Evolutionary conservation across 2,797 vertebrate species (phyloP).

Genomic region (Sebastes elongatus): DNA sequence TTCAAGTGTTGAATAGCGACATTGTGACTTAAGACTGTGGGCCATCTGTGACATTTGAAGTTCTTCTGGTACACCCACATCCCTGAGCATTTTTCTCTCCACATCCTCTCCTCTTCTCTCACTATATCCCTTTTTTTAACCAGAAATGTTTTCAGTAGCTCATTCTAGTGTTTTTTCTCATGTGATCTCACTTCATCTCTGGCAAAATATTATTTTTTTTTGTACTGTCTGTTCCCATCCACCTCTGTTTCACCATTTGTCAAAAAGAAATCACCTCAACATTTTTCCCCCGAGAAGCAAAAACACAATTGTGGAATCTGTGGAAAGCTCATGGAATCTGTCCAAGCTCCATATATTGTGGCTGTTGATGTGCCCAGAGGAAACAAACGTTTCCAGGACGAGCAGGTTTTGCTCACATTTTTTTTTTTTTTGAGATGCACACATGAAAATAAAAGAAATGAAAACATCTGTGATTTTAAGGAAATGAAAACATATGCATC

Average conservation of each 20-base stretch:
- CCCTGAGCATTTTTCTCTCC: constrained; percentile 6
- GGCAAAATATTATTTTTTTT: not conserved
- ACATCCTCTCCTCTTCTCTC: not conserved
- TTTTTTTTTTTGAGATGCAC: not conserved
- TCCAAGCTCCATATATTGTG: not conserved
- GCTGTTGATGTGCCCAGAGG: not conserved
- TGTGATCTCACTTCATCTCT: not conserved
- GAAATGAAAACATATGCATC: not conserved
- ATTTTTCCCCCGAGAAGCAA: not conserved
- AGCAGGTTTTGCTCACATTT: not conserved
- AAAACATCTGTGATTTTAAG: constrained; percentile 6
- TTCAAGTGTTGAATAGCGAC: not conserved
- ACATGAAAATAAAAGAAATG: not conserved
- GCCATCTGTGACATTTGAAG: constrained; percentile 31
- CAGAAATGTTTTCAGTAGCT: not conserved
- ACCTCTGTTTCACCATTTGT: not conserved
- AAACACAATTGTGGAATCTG: not conserved
- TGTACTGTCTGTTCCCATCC: not conserved
- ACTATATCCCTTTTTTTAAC: not conserved
- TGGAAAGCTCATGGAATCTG: not conserved
- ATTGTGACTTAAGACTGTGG: constrained; percentile 16
- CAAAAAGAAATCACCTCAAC: not conserved
- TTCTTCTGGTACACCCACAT: not conserved
- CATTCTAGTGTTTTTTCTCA: not conserved
- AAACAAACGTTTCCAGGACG: not conserved